These are phyloP conservation scores for Epinotia bilunana DNA, from an alignment of 2,888 invertebrate species.

Conservation along the genomic window DNA sequence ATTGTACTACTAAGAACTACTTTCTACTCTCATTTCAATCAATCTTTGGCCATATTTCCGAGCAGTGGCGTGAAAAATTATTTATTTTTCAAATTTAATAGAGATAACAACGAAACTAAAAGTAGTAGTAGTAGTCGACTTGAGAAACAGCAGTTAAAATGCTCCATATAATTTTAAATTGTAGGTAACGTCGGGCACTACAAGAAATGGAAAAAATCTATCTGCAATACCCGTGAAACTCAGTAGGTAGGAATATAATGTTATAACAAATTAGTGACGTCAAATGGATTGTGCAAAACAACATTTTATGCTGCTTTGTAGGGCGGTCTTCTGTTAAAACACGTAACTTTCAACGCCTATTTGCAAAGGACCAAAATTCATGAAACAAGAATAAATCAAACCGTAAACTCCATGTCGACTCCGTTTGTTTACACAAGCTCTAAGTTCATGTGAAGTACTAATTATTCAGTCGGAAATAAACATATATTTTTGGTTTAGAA, in stretches of 20 bases:
- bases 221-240: no score
- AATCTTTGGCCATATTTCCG: no score
- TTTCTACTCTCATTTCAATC: no score
- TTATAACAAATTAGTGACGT: neutral
- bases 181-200: no score
- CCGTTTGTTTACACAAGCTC: neutral
- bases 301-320: slow-evolving; percentile 21
- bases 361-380: slow-evolving; percentile 20
- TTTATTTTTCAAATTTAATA: neutral
- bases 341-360: slow-evolving; percentile 19
- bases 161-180: no score
- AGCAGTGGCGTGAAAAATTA: neutral
- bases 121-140: neutral
- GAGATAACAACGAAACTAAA: neutral
- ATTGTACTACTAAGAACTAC: no score
- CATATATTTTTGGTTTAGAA: neutral
- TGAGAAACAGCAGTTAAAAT: neutral
- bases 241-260: no score
- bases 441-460: slow-evolving; percentile 2
- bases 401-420: slow-evolving; percentile 10
- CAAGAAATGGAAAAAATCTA: no score
- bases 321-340: slow-evolving; percentile 7
- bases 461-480: slow-evolving; percentile 6
- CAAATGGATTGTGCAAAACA: neutral
- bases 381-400: slow-evolving; percentile 26